Percentiles rank a stretch among this genome's conserved stretches.
Conservation (phyloP, 2,113 vertebrate species). For the Atlantisia rogersi region DNA sequence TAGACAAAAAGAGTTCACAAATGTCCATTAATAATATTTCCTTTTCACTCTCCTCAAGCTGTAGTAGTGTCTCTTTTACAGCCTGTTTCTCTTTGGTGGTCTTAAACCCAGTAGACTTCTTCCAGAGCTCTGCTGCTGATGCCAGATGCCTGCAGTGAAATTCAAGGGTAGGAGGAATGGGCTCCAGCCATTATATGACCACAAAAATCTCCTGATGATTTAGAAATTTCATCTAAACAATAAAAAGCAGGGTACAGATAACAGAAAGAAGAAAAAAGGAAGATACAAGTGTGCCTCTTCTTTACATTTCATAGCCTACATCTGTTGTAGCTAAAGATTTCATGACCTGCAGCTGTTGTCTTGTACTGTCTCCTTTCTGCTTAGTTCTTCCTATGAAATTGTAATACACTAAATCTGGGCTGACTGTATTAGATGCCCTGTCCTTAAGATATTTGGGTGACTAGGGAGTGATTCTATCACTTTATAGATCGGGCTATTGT, state of each 20-base stretch:
- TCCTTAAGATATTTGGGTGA: neutral
- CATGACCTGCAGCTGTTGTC: constrained; percentile 46
- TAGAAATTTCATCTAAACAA: constrained; percentile 66
- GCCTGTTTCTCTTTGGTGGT: constrained; percentile 63
- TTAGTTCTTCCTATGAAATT: neutral
- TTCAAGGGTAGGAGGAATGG: constrained; percentile 64
- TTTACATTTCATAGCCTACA: constrained; percentile 37
- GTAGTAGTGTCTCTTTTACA: constrained; percentile 38
- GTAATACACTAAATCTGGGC: neutral
- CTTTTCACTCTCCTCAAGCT: constrained; percentile 14
- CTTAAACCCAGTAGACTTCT: constrained; percentile 37
- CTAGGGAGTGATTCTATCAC: neutral
- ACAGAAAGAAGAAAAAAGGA: constrained; percentile 33
- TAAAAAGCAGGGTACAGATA: constrained; percentile 58
- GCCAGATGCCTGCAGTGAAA: constrained; percentile 66
- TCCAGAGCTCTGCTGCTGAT: constrained; percentile 38
- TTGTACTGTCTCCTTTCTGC: neutral
- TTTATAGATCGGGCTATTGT: constrained; percentile 24
- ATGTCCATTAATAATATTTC: constrained; percentile 21
- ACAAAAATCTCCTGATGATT: constrained; percentile 65
- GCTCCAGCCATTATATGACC: constrained; percentile 52
- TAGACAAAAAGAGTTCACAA: neutral
- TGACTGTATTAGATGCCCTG: neutral
- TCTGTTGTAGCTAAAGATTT: constrained; percentile 56
- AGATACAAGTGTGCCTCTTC: constrained; percentile 19